These are phyloP conservation scores for Mus spicilegus DNA, from an alignment of 2,113 vertebrate genomes.

Conservation along the genomic window DNA sequence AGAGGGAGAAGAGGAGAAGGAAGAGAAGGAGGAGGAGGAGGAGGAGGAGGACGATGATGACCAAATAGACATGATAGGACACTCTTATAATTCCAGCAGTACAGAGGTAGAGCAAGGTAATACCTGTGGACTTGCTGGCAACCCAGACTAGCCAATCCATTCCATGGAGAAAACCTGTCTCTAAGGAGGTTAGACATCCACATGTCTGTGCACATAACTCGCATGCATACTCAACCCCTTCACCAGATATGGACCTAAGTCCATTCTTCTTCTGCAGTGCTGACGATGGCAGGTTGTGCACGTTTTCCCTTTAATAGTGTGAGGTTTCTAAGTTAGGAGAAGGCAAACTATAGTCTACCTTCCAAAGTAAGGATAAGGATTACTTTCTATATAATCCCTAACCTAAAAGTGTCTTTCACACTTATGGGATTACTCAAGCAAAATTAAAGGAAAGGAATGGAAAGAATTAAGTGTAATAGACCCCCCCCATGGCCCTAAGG, in stretches of 20 bases:
- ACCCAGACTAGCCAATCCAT: background rate
- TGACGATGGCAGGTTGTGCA: background rate
- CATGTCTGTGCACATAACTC: background rate
- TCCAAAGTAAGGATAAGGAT: background rate
- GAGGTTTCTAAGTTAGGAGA: background rate
- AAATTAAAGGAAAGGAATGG: background rate
- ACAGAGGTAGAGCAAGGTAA: background rate
- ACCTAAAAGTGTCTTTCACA: background rate
- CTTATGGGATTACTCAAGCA: background rate
- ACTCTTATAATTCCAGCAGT: background rate
- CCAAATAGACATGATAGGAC: too few relatives aligned
- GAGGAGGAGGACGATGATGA: background rate
- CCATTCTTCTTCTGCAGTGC: background rate
- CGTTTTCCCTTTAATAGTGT: background rate
- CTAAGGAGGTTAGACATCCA: too few relatives aligned
- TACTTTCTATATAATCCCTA: background rate
- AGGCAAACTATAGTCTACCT: background rate
- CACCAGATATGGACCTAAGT: background rate
- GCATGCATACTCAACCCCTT: fast-evolving
- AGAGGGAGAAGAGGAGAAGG: background rate
- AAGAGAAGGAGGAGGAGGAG: too few relatives aligned
- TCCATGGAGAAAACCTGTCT: background rate
- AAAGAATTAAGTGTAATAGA: background rate
- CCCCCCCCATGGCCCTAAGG: fast-evolving
- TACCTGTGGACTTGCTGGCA: background rate